Base-by-base conservation (phyloP, 2,888 invertebrate species). In the Tribolium freemani region DNA sequence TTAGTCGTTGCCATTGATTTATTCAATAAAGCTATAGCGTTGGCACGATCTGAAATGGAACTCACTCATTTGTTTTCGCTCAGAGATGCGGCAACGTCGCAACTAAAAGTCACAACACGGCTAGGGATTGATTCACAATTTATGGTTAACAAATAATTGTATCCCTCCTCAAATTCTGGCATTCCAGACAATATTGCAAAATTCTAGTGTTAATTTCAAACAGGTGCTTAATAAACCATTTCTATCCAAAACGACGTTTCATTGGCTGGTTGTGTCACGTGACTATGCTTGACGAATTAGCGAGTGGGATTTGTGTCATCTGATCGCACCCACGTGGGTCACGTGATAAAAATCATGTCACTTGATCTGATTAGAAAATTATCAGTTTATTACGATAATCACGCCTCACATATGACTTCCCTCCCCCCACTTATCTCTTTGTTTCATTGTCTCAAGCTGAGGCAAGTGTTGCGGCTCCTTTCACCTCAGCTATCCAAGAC, bases 1-100 rank as follows among this genome's bases (percentile, higher is more conserved):
- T 88, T 97, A 77, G 89, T 91, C 70, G 89, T 92, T 80, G 97
- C 97, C 1, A 91, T 97, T 77, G 92, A 93, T 78, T 88, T 96
- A 69, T 97, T 98, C 85, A 94, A 96, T 82, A 95, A 94, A 85
- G 97, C 98, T 38, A 91, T 98, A 75, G 90, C 91, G 68, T 87
- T 96, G 77, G 94, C 96, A 50, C 94, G 95, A 84, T 95, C 96
- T 10, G 93, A 94, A 86, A 89, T 93, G 79, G 98, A 98, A 88
- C 91, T 98, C 91, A 92, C 94, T 26, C 97, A 98, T 85, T 88
- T 98, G 83, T 97, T 93, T 86, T 94, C 97, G 1, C 87, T 98
- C 77, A 91, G 93, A 82, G 95, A 97, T 87, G 97, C 97, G 11
- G 96, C 97, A 6, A 91, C 93, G 78, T 95, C 97, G 26, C 98